Evolutionary conservation across 1,140 invertebrate genomes (phyloP).

Genomic region (Monomorium pharaonis): DNA sequence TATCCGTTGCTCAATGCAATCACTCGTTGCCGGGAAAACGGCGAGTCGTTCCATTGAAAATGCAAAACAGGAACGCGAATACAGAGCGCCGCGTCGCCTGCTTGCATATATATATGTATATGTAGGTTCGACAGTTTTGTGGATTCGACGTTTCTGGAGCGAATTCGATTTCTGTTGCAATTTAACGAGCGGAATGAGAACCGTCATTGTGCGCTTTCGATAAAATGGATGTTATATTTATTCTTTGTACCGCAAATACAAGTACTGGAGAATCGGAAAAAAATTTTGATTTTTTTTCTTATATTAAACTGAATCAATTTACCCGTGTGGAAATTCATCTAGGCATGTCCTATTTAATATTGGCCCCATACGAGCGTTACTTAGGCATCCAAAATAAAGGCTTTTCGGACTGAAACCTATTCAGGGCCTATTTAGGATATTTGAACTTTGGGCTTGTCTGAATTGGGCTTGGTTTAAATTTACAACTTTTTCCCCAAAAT

Average conservation of each 20-base stretch:
- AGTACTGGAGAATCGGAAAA: not conserved
- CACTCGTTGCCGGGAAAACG: constrained; percentile 8
- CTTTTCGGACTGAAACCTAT: too few relatives aligned
- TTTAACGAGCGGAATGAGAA: constrained; percentile 6
- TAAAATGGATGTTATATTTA: not conserved
- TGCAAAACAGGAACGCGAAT: constrained; percentile 36
- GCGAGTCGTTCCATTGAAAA: constrained; percentile 14
- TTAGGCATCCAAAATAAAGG: too few relatives aligned
- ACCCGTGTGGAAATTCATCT: too few relatives aligned
- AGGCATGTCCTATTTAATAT: too few relatives aligned
- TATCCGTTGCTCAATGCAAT: constrained; percentile 28
- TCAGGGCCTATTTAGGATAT: too few relatives aligned
- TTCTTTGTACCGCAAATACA: not conserved
- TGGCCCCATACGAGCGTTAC: too few relatives aligned
- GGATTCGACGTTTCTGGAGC: constrained; percentile 35
- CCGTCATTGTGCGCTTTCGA: not conserved
- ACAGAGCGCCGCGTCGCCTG: not conserved
- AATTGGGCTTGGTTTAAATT: too few relatives aligned
- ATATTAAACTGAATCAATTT: not conserved
- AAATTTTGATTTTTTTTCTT: not conserved
- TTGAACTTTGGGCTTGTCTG: too few relatives aligned
- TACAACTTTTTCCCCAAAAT: too few relatives aligned
- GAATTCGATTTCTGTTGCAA: constrained; percentile 33
- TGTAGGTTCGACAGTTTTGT: constrained; percentile 24
- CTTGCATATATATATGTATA: not conserved